Evolutionary conservation across 1,140 invertebrate genomes (phyloP), one percentile per base, ranked within the genome.

Genomic region (Oncopodura yosiiana): DNA sequence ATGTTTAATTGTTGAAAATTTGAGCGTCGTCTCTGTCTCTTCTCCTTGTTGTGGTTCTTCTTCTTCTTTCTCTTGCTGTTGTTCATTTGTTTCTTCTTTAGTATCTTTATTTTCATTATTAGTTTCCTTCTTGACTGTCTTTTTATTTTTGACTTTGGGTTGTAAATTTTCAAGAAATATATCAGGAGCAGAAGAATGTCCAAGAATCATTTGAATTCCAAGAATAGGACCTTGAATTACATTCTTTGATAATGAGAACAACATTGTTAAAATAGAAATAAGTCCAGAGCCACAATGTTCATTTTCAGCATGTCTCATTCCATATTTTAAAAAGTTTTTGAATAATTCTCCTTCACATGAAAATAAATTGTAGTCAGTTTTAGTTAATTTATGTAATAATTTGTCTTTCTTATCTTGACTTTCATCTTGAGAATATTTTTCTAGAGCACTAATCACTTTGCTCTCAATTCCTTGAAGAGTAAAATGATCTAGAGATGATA

Each of bases 131-230:
- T 6, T 23, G 11, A 26, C 9, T 24, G 44, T 3, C 6, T n/a
- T 38, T 46, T 42, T 6, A 41, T 30, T 42, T 37, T 39, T 32
- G 24, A n/a, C 16, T 16, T 27, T 12, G 23, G 46, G 21, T 19
- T 49, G 46, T n/a, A n/a, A n/a, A 34, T 29, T 49, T 30, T 56
- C 53, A 27, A 56, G 27, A 49, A 56, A 56, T 11, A 56, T 49
- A 21, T 56, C 53, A 12, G 44, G 8, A 1, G 53, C 53, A 26
- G 32, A 24, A 5, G 53, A 56, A 41, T 56, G 53, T 16, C 45
- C 49, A 3, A 56, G 26, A 23, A 56, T 49, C 53, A 56, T 56
- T 26, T 56, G 53, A 36, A 56, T 56, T 14, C 53, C 53, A 12
- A 36, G 6, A 8, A 46, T 39, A 5, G 53, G 53, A 29, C 16